Evolutionary conservation across 2,888 invertebrate species (phyloP).

Genomic region (Lepidonotus clava): DNA sequence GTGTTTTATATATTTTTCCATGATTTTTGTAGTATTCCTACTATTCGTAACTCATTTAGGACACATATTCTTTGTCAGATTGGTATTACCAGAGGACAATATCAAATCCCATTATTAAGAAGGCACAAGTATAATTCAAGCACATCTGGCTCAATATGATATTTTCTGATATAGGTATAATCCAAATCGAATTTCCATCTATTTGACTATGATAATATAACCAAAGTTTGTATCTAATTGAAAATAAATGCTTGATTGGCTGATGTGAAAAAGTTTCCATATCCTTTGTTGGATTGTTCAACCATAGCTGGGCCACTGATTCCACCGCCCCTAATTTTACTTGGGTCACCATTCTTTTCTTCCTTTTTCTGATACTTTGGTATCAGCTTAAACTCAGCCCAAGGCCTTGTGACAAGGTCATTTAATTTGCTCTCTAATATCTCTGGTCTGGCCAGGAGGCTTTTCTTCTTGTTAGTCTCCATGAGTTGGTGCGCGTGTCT

Average conservation of each 20-base stretch:
- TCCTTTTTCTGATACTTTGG: not conserved
- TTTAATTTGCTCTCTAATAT: not conserved
- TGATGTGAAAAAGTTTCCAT: conserved; percentile 44
- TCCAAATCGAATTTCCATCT: too few species aligned
- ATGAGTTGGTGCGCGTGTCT: conserved; percentile 34
- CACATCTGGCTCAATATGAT: too few species aligned
- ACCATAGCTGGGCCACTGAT: conserved; percentile 36
- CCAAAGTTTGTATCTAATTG: not conserved
- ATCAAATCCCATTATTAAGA: too few species aligned
- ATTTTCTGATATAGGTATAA: too few species aligned
- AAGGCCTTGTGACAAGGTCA: not conserved
- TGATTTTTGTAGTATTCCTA: too few species aligned
- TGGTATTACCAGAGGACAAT: too few species aligned
- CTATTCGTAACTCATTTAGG: too few species aligned
- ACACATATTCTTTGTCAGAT: too few species aligned
- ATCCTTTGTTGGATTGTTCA: conserved; percentile 15
- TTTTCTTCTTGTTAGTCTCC: conserved; percentile 1
- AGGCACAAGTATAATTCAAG: too few species aligned
- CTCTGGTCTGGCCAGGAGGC: not conserved
- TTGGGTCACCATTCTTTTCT: not conserved
- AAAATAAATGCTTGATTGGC: conserved; percentile 40
- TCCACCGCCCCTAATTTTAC: not conserved
- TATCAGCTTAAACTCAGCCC: conserved; percentile 37
- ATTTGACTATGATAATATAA: too few species aligned
- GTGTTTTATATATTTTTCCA: too few species aligned